Percentiles rank a stretch among this genome's conserved stretches.
phyloP scores from a whole-genome alignment of 1,140 invertebrate species.

The Camponotus floridanus region DNA sequence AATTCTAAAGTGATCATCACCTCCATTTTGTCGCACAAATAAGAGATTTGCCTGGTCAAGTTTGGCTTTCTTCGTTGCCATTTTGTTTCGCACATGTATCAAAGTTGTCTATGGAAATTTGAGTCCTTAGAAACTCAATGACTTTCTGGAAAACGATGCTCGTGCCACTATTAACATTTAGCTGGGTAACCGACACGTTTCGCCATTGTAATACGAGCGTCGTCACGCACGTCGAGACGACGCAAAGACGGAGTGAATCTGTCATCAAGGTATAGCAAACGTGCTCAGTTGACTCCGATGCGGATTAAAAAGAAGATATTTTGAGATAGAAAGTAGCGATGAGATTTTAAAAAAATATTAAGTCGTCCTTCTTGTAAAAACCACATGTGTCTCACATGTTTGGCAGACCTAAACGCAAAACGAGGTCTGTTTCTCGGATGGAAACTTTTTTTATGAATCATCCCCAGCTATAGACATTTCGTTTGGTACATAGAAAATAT shows the following conservation, averaged over 20 bases:
- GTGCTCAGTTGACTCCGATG: too few relatives aligned
- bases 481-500: background rate
- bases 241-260: background rate
- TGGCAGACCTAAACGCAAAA: background rate
- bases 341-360: background rate
- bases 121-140: conserved; percentile 24
- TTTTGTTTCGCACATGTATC: background rate
- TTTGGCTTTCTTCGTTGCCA: too few relatives aligned
- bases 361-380: background rate
- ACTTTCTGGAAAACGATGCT: conserved; percentile 75
- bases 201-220: conserved; percentile 44
- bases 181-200: conserved; percentile 39
- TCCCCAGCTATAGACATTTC: background rate
- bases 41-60: background rate
- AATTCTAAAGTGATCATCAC: background rate
- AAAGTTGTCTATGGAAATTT: conserved; percentile 19
- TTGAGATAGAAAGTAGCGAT: background rate
- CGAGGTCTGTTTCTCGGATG: too few relatives aligned
- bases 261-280: too few relatives aligned
- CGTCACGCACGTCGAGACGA: background rate
- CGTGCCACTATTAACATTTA: conserved; percentile 49
- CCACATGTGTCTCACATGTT: conserved; percentile 13
- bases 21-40: background rate
- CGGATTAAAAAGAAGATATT: background rate
- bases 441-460: background rate